Evolutionary conservation across 1,140 invertebrate species (phyloP).

Genomic region (Conopomorpha cramerella): DNA sequence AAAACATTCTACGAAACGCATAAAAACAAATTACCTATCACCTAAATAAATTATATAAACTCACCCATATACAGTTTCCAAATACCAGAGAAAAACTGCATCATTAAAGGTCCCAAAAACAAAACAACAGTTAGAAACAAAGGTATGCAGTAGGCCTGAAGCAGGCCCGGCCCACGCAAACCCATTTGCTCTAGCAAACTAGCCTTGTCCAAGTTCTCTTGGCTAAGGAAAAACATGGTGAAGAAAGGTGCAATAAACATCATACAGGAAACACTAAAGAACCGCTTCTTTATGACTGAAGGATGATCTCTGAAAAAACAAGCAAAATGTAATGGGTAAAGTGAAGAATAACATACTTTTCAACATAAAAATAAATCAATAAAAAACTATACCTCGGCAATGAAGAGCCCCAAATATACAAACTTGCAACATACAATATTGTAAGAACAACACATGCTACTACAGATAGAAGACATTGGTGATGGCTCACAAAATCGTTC

Average conservation of each 20-base stretch:
- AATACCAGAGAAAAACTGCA: slow-evolving; percentile 71
- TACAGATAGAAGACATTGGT: slow-evolving; percentile 27
- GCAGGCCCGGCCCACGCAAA: slow-evolving; percentile 71
- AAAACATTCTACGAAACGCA: too few relatives aligned
- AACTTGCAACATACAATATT: slow-evolving; percentile 77
- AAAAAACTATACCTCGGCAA: slow-evolving; percentile 65
- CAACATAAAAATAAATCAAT: slow-evolving; percentile 9
- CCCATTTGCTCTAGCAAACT: slow-evolving; percentile 77
- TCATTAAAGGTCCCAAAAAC: slow-evolving; percentile 81
- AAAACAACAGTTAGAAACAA: slow-evolving; percentile 81
- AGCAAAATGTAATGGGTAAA: too few relatives aligned
- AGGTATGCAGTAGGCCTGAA: slow-evolving; percentile 76
- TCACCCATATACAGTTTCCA: slow-evolving; percentile 73
- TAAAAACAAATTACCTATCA: too few relatives aligned
- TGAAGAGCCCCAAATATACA: slow-evolving; percentile 81
- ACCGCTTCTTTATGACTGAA: slow-evolving; percentile 84
- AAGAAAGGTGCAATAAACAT: slow-evolving; percentile 78
- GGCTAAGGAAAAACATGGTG: slow-evolving; percentile 70
- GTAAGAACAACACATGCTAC: slow-evolving; percentile 73
- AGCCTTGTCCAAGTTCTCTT: slow-evolving; percentile 63
- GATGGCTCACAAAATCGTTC: too few relatives aligned
- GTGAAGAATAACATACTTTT: too few relatives aligned
- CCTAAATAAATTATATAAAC: too few relatives aligned
- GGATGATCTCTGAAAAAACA: slow-evolving; percentile 83
- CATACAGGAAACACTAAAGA: slow-evolving; percentile 83